Evolutionary conservation across 2,797 vertebrate genomes (phyloP).

Genomic region (Mionectes olivaceus): DNA sequence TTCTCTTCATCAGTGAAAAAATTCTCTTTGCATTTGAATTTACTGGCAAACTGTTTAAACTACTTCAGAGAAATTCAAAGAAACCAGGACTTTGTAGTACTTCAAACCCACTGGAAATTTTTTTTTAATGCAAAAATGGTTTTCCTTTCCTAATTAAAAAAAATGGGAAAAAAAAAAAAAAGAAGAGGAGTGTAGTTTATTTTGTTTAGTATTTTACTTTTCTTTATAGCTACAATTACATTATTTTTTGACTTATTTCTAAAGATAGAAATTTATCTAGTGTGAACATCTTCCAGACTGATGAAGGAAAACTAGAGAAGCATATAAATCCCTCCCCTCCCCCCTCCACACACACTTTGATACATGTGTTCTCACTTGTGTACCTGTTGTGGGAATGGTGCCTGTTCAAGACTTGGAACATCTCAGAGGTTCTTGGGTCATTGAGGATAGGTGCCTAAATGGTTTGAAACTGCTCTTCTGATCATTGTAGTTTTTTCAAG

Average conservation of each 20-base stretch:
- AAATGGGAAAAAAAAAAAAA: not conserved
- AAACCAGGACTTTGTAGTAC: not conserved
- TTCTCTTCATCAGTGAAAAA: not conserved
- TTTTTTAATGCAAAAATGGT: not conserved
- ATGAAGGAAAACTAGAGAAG: not conserved
- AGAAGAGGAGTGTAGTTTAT: rapidly evolving
- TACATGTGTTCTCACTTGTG: not conserved
- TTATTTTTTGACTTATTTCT: not conserved
- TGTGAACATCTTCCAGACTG: not conserved
- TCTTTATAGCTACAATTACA: not conserved
- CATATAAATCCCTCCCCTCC: not conserved
- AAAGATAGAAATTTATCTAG: not conserved
- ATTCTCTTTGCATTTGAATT: not conserved
- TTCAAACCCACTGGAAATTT: not conserved
- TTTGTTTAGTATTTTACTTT: not conserved
- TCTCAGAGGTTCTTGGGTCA: not conserved
- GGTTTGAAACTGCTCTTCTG: not conserved
- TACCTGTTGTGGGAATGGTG: not conserved
- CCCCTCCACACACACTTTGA: not conserved
- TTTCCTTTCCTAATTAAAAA: not conserved
- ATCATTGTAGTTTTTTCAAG: not conserved
- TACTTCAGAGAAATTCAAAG: not conserved
- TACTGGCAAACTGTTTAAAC: not conserved
- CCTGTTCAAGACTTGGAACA: not conserved
- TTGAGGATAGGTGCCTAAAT: not conserved